Evolutionary conservation across 2,888 invertebrate genomes (phyloP), one percentile per base, ranked within the genome.

Genomic region (Callinectes sapidus): DNA sequence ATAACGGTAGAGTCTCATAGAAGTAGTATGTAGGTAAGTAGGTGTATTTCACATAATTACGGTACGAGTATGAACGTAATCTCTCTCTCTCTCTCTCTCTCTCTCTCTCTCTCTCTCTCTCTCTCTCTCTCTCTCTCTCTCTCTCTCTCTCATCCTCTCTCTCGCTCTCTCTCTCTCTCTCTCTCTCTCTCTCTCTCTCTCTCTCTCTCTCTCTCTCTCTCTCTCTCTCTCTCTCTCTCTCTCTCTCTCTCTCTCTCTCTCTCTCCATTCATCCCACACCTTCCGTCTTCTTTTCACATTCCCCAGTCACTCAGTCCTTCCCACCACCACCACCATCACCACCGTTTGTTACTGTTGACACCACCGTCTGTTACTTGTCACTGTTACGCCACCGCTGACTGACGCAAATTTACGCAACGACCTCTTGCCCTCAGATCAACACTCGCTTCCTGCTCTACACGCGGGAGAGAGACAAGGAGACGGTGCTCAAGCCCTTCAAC

Each of bases 401-500:
- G 23, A 32, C 35, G 66, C 35, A n/a, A 18, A 23, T 66, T 87
- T 87, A 42, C 48, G 39, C 39, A 42, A 35, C 18, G 28, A n/a
- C 28, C n/a, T 16, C 18, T 8, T 94, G 95, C 54, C 88, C 61
- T 23, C 94, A 94, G 48, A 95, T 99, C 94, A 97, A 97, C 95
- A 98, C 98, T 0, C 97, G 97, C 96, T 98, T 97, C 96, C 96
- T 97, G 89, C 96, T 98, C 94, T 98, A 97, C 96, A 96, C 96
- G 0, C 95, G 95, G 39, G 94, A 95, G 54, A 95, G 95, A 91
- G 95, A 95, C 28, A 92, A 93, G 3, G 95, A 95, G 6, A 95
- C 95, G 85, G 89, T 97, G 95, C 91, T 95, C 90, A 97, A 97
- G 0, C 98, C 97, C 93, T 96, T 97, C 95, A 97, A 98, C 95